phyloP scores from a whole-genome alignment of 2,888 invertebrate genomes.

The Cephonodes hylas region DNA sequence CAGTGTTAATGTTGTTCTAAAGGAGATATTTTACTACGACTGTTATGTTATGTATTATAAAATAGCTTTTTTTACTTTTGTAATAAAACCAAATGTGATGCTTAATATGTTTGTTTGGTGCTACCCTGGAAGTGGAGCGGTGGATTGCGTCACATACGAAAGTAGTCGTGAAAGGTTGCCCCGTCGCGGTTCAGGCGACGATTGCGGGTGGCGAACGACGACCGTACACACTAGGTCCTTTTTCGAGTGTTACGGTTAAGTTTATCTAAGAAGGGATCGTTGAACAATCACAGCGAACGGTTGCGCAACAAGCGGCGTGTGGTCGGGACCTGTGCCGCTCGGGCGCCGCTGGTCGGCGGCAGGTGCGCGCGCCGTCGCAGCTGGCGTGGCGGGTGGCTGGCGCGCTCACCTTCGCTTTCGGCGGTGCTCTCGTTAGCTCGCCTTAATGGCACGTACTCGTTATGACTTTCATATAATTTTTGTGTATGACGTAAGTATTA shows the following conservation, averaged over 20 bases:
- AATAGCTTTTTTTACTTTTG: constrained; percentile 73
- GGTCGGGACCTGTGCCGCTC: constrained; percentile 21
- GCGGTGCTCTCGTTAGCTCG: constrained; percentile 38
- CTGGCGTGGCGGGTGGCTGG: constrained; percentile 8
- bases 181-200: constrained; percentile 47
- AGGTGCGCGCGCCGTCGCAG: neutral
- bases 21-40: constrained; percentile 69
- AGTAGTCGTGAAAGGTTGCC: constrained; percentile 74
- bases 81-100: constrained; percentile 73
- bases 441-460: constrained; percentile 60
- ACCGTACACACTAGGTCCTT: constrained; percentile 47
- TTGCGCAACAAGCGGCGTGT: constrained; percentile 44
- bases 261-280: constrained; percentile 35
- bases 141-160: constrained; percentile 63
- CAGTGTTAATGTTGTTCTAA: constrained; percentile 73
- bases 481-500: constrained; percentile 44
- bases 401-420: constrained; percentile 20
- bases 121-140: constrained; percentile 37
- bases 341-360: neutral
- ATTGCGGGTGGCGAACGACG: constrained; percentile 1
- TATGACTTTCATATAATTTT: constrained; percentile 60
- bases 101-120: constrained; percentile 57
- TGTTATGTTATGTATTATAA: constrained; percentile 77
- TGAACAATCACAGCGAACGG: constrained; percentile 1
- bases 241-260: constrained; percentile 55